These are phyloP conservation scores for Clunio marinus DNA, from an alignment of 2,888 invertebrate species.

Conservation along the genomic window DNA sequence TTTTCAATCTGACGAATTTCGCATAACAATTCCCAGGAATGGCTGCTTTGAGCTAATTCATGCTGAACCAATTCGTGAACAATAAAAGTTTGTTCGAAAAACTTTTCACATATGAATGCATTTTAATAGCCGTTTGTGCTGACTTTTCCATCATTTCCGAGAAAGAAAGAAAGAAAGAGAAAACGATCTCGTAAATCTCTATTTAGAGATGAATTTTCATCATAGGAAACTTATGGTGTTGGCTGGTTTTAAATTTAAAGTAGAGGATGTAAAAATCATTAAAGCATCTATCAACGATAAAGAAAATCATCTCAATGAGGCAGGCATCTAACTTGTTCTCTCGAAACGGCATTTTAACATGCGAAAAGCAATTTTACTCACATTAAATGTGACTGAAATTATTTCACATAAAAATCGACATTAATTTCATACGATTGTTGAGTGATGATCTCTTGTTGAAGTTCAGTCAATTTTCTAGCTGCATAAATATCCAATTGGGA, in stretches of 20 bases:
- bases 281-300: slow-evolving; percentile 30
- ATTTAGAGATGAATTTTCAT: slow-evolving; percentile 27
- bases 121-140: background rate
- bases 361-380: background rate
- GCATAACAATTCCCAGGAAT: too few species aligned
- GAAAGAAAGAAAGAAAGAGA: background rate
- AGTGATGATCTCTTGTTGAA: background rate
- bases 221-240: slow-evolving; percentile 31
- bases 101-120: background rate
- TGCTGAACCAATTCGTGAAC: too few species aligned
- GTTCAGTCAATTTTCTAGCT: background rate
- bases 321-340: too few species aligned
- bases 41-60: background rate
- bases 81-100: background rate
- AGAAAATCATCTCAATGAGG: too few species aligned
- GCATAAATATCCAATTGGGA: slow-evolving; percentile 24
- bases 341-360: slow-evolving; percentile 9
- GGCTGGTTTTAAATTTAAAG: background rate
- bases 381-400: background rate
- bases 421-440: background rate
- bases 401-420: slow-evolving; percentile 20
- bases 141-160: too few species aligned
- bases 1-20: too few species aligned
- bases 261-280: slow-evolving; percentile 30
- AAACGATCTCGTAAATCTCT: too few species aligned